Evolutionary conservation across 1,140 invertebrate genomes (phyloP).

Genomic region (Drosophila burlai): DNA sequence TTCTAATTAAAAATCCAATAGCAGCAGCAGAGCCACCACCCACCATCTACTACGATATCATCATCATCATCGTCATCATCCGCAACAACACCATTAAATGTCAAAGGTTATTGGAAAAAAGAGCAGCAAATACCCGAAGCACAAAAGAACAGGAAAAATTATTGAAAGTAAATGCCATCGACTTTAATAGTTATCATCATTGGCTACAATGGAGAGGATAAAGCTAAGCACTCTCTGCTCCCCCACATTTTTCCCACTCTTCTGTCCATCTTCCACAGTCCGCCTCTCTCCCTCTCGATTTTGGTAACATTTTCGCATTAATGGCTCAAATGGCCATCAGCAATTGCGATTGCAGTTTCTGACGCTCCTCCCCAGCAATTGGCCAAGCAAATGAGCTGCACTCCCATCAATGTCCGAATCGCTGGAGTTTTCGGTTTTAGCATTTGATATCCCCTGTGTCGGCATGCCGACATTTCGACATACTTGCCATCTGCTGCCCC

Average conservation of each 20-base stretch:
- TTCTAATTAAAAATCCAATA: conserved; percentile 76
- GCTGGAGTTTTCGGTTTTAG: conserved; percentile 41
- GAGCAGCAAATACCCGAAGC: conserved; percentile 4
- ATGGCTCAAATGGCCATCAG: conserved; percentile 56
- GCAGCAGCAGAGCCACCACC: conserved; percentile 17
- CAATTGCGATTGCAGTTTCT: conserved; percentile 46
- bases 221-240: conserved; percentile 24
- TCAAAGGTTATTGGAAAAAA: conserved; percentile 41
- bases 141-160: conserved; percentile 38
- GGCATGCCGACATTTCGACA: conserved; percentile 2
- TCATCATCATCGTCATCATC: conserved; percentile 24
- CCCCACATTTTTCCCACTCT: not conserved
- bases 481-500: conserved; percentile 11
- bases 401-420: conserved; percentile 41
- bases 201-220: conserved; percentile 32
- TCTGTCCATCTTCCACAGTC: not conserved
- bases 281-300: not conserved
- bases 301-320: conserved; percentile 59
- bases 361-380: conserved; percentile 66
- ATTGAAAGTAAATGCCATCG: conserved; percentile 59
- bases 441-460: conserved; percentile 21
- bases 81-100: conserved; percentile 29
- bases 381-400: conserved; percentile 62
- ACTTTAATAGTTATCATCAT: conserved; percentile 64
- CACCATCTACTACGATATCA: not conserved